Evolutionary conservation across 2,888 invertebrate species (phyloP).

Genomic region (Automeris io): DNA sequence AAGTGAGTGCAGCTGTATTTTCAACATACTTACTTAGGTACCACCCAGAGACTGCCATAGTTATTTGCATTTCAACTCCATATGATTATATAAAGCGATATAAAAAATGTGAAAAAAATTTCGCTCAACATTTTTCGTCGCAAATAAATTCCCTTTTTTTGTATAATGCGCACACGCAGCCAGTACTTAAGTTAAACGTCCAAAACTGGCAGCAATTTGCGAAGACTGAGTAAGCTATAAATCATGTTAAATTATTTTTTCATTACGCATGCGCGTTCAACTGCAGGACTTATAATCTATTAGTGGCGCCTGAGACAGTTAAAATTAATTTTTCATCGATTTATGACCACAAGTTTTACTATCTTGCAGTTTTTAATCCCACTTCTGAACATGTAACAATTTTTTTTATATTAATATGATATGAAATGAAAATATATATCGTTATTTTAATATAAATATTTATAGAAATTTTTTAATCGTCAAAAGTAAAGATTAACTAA

Average conservation of each 20-base stretch:
- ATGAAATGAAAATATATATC: too few species aligned
- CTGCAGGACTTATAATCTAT: slow-evolving; percentile 59
- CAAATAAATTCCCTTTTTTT: slow-evolving; percentile 29
- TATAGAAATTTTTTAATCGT: too few species aligned
- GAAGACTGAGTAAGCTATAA: slow-evolving; percentile 71
- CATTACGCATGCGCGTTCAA: slow-evolving; percentile 43
- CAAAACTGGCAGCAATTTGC: slow-evolving; percentile 70
- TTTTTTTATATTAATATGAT: too few species aligned
- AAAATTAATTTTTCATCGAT: too few species aligned
- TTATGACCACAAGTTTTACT: too few species aligned
- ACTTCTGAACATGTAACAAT: too few species aligned
- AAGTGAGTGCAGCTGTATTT: too few species aligned
- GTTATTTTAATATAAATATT: too few species aligned
- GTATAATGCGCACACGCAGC: slow-evolving; percentile 50
- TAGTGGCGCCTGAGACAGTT: slow-evolving; percentile 44
- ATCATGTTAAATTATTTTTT: slow-evolving; percentile 72
- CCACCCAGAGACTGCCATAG: too few species aligned
- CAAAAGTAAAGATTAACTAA: too few species aligned
- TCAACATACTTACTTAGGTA: too few species aligned
- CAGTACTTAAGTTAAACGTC: slow-evolving; percentile 72
- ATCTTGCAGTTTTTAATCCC: too few species aligned
- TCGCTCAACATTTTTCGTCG: slow-evolving; percentile 35
- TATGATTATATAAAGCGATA: not conserved
- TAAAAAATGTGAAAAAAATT: slow-evolving; percentile 2
- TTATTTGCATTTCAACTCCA: not conserved